phyloP scores from a whole-genome alignment of 2,797 vertebrate species.

The Lycodopsis pacificus region DNA sequence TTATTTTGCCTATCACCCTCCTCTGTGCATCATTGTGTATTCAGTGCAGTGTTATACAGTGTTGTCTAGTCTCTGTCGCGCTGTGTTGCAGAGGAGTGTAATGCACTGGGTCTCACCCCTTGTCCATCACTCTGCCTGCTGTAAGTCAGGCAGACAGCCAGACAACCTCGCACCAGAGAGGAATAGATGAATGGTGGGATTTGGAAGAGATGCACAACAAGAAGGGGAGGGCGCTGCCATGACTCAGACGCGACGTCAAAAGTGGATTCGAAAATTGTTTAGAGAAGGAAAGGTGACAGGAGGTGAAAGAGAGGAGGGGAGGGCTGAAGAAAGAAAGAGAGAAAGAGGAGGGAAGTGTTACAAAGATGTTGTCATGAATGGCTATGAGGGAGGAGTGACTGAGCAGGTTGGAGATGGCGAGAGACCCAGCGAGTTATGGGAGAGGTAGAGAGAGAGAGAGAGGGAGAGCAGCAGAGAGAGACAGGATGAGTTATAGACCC shows the following conservation, averaged over 20 bases:
- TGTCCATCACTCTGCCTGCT: slow-evolving; percentile 69
- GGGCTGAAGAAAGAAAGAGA: slow-evolving; percentile 1
- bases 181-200: slow-evolving; percentile 60
- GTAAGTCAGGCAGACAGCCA: slow-evolving; percentile 66
- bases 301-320: slow-evolving; percentile 5
- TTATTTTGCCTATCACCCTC: slow-evolving; percentile 63
- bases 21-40: slow-evolving; percentile 55
- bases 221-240: slow-evolving; percentile 11
- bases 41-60: slow-evolving; percentile 42
- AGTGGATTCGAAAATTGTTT: slow-evolving; percentile 44
- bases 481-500: slow-evolving; percentile 71
- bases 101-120: slow-evolving; percentile 62
- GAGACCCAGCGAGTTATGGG: slow-evolving; percentile 65
- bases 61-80: slow-evolving; percentile 57
- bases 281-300: slow-evolving; percentile 15
- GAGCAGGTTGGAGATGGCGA: slow-evolving; percentile 52
- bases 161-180: slow-evolving; percentile 59
- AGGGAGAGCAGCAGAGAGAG: slow-evolving; percentile 47
- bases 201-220: slow-evolving; percentile 50
- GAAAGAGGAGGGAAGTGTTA: slow-evolving; percentile 32
- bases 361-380: slow-evolving; percentile 54
- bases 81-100: slow-evolving; percentile 58
- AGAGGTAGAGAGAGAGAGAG: slow-evolving; percentile 36
- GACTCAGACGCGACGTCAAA: slow-evolving; percentile 45
- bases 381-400: slow-evolving; percentile 54